phyloP scores from a whole-genome alignment of 1,140 invertebrate genomes.

The Colletes gigas region DNA sequence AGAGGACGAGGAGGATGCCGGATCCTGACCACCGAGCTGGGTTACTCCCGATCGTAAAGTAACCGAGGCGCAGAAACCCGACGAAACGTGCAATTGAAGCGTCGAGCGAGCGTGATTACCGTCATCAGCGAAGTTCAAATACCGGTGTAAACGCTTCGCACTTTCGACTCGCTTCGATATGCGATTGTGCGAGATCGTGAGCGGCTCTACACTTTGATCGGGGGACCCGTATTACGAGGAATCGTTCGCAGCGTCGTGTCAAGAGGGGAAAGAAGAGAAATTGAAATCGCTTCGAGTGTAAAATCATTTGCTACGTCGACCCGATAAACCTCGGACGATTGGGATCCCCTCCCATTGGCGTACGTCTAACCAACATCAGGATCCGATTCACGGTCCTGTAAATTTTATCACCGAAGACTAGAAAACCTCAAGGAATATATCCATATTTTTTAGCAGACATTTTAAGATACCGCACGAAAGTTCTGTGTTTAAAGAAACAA shows the following conservation, averaged over 20 bases:
- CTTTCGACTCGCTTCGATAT: slow-evolving; percentile 70
- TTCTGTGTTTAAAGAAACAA: no score
- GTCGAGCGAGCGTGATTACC: slow-evolving; percentile 72
- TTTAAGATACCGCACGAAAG: no score
- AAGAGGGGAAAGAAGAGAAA: slow-evolving; percentile 50
- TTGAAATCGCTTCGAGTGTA: slow-evolving; percentile 58
- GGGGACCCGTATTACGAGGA: slow-evolving; percentile 55
- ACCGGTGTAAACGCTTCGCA: slow-evolving; percentile 73
- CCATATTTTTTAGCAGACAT: no score
- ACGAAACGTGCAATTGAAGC: slow-evolving; percentile 75
- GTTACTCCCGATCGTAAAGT: slow-evolving; percentile 72
- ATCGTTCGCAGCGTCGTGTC: slow-evolving; percentile 41
- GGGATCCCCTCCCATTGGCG: background rate
- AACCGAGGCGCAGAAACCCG: slow-evolving; percentile 72
- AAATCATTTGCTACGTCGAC: slow-evolving; percentile 45
- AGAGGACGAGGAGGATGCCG: slow-evolving; percentile 52
- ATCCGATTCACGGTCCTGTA: no score
- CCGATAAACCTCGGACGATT: slow-evolving; percentile 36
- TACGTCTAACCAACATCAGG: no score
- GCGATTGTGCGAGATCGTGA: slow-evolving; percentile 68
- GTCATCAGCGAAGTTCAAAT: slow-evolving; percentile 76
- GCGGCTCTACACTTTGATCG: slow-evolving; percentile 63
- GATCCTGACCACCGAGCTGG: slow-evolving; percentile 64
- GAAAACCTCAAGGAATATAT: no score
- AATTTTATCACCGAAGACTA: no score